A percentile compares a stretch with the other conserved stretches of the same genome.
phyloP scores from a whole-genome alignment of 2,113 vertebrate species.

The Gavia stellata region DNA sequence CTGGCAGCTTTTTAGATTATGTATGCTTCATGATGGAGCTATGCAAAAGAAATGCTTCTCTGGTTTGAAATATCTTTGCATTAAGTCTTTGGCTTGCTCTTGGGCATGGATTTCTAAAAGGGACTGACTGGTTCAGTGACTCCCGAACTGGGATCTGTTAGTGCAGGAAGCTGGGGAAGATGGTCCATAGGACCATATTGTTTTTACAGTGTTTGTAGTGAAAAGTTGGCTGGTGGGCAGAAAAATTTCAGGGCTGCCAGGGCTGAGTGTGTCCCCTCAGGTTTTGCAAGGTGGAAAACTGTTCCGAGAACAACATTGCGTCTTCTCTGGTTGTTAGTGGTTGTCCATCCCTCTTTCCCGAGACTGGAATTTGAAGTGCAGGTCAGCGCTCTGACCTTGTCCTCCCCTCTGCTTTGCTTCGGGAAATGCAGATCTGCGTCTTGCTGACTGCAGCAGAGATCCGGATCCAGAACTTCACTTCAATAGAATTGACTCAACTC shows the following conservation, averaged over 20 bases:
- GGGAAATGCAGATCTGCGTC: background rate
- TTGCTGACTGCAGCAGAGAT: background rate
- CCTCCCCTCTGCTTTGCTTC: background rate
- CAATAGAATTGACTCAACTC: background rate
- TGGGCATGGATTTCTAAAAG: background rate
- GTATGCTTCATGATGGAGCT: background rate
- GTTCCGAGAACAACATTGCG: background rate
- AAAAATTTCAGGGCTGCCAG: background rate
- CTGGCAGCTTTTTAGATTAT: background rate
- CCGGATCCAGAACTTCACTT: background rate
- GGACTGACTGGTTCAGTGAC: background rate
- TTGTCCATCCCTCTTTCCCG: accelerated
- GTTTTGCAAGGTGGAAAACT: background rate
- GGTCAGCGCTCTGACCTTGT: background rate
- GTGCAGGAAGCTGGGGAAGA: background rate
- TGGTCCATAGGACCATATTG: accelerated
- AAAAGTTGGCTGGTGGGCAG: background rate
- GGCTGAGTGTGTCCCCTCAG: background rate
- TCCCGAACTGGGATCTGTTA: background rate
- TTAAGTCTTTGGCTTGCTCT: background rate
- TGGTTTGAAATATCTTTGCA: background rate
- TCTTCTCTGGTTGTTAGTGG: background rate
- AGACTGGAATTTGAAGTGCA: background rate
- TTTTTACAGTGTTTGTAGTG: background rate
- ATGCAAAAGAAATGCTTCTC: background rate